Evolutionary conservation across 2,888 invertebrate species (phyloP).

Genomic region (Sinodicranocentrus sp.): DNA sequence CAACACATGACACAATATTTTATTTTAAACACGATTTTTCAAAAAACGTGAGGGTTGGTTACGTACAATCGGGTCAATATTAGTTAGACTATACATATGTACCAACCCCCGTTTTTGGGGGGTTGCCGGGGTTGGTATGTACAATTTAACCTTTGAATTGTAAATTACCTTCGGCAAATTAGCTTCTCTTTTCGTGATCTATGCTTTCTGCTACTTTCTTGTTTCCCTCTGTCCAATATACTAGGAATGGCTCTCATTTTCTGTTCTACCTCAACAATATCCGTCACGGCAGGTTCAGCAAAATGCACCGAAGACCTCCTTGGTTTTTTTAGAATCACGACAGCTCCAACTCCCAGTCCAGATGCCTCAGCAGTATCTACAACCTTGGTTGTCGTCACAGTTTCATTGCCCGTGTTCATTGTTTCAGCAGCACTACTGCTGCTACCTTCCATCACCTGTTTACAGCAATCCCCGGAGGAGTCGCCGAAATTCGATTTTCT

Average conservation of each 20-base stretch:
- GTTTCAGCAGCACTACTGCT: background rate
- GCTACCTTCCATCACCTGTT: no score
- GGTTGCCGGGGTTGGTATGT: no score
- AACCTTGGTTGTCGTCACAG: background rate
- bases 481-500: background rate
- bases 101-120: no score
- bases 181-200: slow-evolving; percentile 58
- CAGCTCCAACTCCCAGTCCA: background rate
- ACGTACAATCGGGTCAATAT: no score
- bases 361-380: background rate
- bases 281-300: slow-evolving; percentile 18
- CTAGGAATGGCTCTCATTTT: background rate
- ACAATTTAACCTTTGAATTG: background rate
- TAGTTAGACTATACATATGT: no score
- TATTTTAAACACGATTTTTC: no score
- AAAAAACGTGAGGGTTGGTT: no score
- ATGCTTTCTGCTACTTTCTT: slow-evolving; percentile 49
- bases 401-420: background rate
- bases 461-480: background rate
- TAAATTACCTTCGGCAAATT: slow-evolving; percentile 53
- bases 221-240: background rate
- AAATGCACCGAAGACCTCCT: slow-evolving; percentile 55
- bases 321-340: slow-evolving; percentile 9
- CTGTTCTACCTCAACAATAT: slow-evolving; percentile 12
- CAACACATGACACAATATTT: no score